A percentile compares a stretch with the other conserved stretches of the same genome.
These are phyloP conservation scores for Bubalus kerabau DNA, from an alignment of 2,113 vertebrate genomes.

Conservation along the genomic window DNA sequence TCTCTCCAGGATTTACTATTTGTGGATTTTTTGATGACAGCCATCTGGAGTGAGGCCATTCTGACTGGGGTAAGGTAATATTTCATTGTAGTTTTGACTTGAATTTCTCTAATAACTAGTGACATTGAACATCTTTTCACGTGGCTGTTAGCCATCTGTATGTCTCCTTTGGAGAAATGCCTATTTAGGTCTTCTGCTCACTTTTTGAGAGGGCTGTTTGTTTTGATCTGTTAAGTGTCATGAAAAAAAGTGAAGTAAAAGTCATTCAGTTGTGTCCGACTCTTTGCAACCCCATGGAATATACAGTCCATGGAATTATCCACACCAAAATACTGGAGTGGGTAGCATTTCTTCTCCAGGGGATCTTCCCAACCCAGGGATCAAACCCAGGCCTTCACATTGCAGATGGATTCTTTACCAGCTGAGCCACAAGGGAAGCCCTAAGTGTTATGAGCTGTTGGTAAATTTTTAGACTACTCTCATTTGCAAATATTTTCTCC, in stretches of 20 bases:
- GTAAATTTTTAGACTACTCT: not conserved
- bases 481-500: not conserved
- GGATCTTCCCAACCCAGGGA: not conserved
- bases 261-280: not conserved
- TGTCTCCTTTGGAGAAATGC: not conserved
- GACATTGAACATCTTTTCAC: not conserved
- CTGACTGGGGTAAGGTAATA: too few relatives aligned
- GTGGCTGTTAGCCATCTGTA: not conserved
- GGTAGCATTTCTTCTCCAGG: not conserved
- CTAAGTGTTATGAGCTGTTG: not conserved
- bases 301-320: not conserved
- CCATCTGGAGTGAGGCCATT: too few relatives aligned
- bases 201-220: not conserved
- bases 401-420: not conserved
- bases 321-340: not conserved
- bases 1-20: too few relatives aligned
- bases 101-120: too few relatives aligned
- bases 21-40: too few relatives aligned
- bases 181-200: not conserved
- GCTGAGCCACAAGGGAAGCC: not conserved
- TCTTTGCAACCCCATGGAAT: not conserved
- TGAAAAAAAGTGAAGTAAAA: not conserved
- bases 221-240: not conserved
- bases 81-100: too few relatives aligned
- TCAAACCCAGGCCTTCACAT: not conserved